Conservation (phyloP, 2,888 invertebrate genomes). For the Odontothrips loti region DNA sequence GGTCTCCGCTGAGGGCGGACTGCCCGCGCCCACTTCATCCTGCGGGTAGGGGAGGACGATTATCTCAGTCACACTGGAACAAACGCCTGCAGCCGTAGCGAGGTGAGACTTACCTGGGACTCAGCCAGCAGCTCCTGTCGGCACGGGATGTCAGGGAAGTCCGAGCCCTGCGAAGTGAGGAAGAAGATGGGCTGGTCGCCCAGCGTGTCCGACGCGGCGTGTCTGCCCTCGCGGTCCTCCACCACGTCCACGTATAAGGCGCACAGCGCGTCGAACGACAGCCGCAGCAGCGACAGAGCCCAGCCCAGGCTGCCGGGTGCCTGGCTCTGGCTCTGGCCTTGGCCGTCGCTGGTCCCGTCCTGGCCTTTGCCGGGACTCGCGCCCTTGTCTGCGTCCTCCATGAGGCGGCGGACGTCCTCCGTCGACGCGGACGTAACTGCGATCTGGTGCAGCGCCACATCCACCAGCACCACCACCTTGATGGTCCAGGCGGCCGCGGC, state of each 20-base stretch:
- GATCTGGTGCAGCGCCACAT: constrained; percentile 73
- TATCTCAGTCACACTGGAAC: too few species aligned
- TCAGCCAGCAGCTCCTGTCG: constrained; percentile 35
- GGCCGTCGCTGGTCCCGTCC: constrained; percentile 17
- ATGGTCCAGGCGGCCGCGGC: constrained; percentile 90
- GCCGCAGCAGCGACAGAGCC: constrained; percentile 43
- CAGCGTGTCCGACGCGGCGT: constrained; percentile 48
- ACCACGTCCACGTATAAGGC: constrained; percentile 52
- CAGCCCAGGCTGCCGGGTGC: constrained; percentile 32
- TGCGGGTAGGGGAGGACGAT: too few species aligned
- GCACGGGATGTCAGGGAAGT: constrained; percentile 46
- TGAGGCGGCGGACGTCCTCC: constrained; percentile 39
- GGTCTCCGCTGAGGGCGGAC: background rate
- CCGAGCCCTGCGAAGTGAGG: constrained; percentile 55
- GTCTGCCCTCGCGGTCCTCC: constrained; percentile 47
- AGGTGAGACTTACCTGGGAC: background rate
- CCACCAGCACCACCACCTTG: constrained; percentile 78
- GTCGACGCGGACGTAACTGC: constrained; percentile 31
- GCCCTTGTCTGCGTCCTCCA: constrained; percentile 33
- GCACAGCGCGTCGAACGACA: constrained; percentile 50
- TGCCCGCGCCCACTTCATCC: too few species aligned
- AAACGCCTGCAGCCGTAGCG: too few species aligned
- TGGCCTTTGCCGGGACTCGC: constrained; percentile 28
- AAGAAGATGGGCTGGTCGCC: constrained; percentile 56
- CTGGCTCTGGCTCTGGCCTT: constrained; percentile 37